phyloP scores from a whole-genome alignment of 2,888 invertebrate species.

The Malthinus flaveolus region DNA sequence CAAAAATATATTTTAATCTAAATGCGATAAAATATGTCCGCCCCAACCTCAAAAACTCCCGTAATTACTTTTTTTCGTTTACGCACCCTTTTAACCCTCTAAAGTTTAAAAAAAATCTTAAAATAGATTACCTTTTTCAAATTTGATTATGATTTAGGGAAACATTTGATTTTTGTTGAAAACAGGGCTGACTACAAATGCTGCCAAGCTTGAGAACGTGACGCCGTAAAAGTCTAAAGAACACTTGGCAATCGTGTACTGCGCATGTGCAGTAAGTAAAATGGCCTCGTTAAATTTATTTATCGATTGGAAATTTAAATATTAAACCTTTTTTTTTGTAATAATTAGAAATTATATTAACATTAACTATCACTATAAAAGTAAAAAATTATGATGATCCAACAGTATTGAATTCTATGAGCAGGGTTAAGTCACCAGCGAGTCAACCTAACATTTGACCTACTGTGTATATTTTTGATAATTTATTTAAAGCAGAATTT shows the following conservation, averaged over 20 bases:
- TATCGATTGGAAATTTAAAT: no score
- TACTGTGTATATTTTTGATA: no score
- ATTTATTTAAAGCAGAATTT: no score
- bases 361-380: no score
- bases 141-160: slow-evolving; percentile 48
- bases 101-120: background rate
- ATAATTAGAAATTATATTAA: background rate
- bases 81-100: background rate
- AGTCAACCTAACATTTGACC: no score
- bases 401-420: no score
- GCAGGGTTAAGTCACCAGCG: no score
- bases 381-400: no score
- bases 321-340: background rate
- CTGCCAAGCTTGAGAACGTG: slow-evolving; percentile 51
- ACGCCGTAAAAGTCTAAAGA: slow-evolving; percentile 11
- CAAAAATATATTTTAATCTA: slow-evolving; percentile 31
- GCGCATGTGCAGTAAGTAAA: slow-evolving; percentile 18
- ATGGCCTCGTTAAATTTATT: slow-evolving; percentile 10
- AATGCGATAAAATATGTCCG: slow-evolving; percentile 33
- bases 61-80: slow-evolving; percentile 12
- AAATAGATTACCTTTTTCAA: slow-evolving; percentile 22
- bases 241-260: slow-evolving; percentile 1
- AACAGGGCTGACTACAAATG: slow-evolving; percentile 57
- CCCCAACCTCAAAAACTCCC: slow-evolving; percentile 11
- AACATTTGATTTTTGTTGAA: slow-evolving; percentile 53